phyloP scores from a whole-genome alignment of 2,797 vertebrate genomes.

The Sphaeramia orbicularis region DNA sequence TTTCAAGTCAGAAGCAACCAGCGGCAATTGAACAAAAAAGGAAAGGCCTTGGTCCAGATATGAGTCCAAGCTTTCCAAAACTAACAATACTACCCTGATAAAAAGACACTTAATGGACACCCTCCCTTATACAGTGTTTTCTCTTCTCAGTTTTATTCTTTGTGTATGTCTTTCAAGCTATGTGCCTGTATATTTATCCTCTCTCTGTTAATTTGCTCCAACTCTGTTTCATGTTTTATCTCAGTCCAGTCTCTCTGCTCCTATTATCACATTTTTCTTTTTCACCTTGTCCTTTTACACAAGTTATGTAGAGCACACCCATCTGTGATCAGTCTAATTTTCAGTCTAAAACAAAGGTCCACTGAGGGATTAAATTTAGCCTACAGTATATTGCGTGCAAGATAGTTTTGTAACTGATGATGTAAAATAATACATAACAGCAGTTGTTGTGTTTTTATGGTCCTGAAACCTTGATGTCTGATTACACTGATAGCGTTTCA shows the following conservation, averaged over 20 bases:
- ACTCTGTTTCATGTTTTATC: slow-evolving; percentile 25
- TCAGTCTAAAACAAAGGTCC: slow-evolving; percentile 53
- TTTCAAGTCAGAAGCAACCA: slow-evolving; percentile 3
- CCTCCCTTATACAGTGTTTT: background rate
- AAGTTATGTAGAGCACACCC: slow-evolving; percentile 56
- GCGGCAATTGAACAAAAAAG: background rate
- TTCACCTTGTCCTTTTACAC: slow-evolving; percentile 39
- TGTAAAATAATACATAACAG: slow-evolving; percentile 67
- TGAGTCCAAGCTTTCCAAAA: background rate
- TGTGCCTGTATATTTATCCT: background rate
- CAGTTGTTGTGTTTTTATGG: slow-evolving; percentile 53
- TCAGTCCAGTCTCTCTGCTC: slow-evolving; percentile 28
- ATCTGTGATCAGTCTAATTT: slow-evolving; percentile 65
- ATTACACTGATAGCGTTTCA: slow-evolving; percentile 65
- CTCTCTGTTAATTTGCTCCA: background rate
- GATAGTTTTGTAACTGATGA: slow-evolving; percentile 53
- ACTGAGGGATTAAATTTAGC: slow-evolving; percentile 52
- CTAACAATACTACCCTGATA: background rate
- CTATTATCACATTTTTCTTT: slow-evolving; percentile 65
- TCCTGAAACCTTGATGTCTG: slow-evolving; percentile 60
- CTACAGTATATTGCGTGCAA: slow-evolving; percentile 40
- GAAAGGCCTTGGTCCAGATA: background rate
- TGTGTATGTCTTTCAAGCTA: background rate
- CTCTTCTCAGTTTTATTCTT: background rate
- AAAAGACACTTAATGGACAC: background rate